Evolutionary conservation across 2,888 invertebrate genomes (phyloP).

Genomic region (Latrodectus elegans): DNA sequence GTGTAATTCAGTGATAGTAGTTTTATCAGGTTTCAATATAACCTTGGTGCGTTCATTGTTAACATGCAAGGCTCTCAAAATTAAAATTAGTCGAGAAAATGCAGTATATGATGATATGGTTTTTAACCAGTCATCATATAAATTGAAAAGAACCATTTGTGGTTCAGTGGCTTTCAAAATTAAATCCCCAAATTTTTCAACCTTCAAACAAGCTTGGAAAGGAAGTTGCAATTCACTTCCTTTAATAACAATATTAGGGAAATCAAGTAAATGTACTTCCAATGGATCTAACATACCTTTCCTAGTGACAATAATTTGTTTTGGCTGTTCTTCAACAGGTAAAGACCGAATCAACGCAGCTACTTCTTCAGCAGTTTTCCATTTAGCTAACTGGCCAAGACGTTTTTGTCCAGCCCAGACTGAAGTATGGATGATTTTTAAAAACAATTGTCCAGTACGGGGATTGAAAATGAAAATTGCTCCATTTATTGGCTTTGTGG

Average conservation of each 20-base stretch:
- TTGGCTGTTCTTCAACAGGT: constrained; percentile 99
- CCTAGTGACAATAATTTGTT: constrained; percentile 99
- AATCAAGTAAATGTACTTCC: constrained; percentile 99
- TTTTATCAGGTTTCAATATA: constrained; percentile 98
- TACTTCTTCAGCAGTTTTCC: constrained; percentile 99
- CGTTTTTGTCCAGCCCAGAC: constrained; percentile 99
- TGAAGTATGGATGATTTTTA: constrained; percentile 99
- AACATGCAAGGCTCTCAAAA: constrained; percentile 96
- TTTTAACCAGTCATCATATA: constrained; percentile 99
- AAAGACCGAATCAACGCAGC: constrained; percentile 98
- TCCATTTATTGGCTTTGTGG: constrained; percentile 99
- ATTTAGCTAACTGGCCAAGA: constrained; percentile 98
- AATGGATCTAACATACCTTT: constrained; percentile 99
- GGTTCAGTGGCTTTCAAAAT: constrained; percentile 99
- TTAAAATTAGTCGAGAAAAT: constrained; percentile 96
- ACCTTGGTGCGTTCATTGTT: constrained; percentile 99
- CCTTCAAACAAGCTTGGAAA: constrained; percentile 98
- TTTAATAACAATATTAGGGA: constrained; percentile 99
- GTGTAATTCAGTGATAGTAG: constrained; percentile 98
- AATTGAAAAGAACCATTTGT: constrained; percentile 99
- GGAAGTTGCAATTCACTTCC: constrained; percentile 98
- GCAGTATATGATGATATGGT: constrained; percentile 99
- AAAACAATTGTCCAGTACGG: constrained; percentile 97
- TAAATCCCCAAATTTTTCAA: constrained; percentile 99
- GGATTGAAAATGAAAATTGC: constrained; percentile 99